Evolutionary conservation across 2,113 vertebrate genomes (phyloP).

Genomic region (Protomyctophum bolini): DNA sequence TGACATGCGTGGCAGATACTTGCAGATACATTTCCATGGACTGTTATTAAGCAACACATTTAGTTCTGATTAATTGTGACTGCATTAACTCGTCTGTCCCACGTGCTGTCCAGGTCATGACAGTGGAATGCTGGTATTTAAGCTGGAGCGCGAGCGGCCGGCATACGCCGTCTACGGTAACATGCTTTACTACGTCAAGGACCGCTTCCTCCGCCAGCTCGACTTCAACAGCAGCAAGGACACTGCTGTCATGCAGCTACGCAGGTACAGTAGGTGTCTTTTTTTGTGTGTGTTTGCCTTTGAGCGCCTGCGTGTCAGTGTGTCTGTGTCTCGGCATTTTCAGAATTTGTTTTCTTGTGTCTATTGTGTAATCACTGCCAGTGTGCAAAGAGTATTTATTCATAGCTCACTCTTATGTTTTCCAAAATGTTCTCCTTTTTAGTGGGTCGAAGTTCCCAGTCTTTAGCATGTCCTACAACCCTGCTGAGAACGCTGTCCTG

Average conservation of each 20-base stretch:
- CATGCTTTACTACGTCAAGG: constrained; percentile 92
- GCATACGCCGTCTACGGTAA: constrained; percentile 94
- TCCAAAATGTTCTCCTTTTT: not conserved
- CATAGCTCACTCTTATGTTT: too few species aligned
- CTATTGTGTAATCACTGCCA: too few species aligned
- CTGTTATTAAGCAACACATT: too few species aligned
- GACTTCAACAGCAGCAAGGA: constrained; percentile 98
- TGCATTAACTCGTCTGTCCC: not conserved
- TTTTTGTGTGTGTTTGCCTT: not conserved
- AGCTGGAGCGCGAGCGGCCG: constrained; percentile 92
- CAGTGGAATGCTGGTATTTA: constrained; percentile 97
- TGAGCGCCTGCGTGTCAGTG: not conserved
- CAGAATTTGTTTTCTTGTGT: not conserved
- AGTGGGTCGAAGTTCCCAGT: constrained; percentile 97
- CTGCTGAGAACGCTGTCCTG: constrained; percentile 93
- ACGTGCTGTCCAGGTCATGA: constrained; percentile 84
- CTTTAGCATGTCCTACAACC: constrained; percentile 98
- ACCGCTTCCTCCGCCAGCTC: constrained; percentile 91
- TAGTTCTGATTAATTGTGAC: too few species aligned
- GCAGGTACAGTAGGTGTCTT: constrained; percentile 77
- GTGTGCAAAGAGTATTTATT: too few species aligned
- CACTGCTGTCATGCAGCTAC: constrained; percentile 94
- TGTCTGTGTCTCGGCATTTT: constrained; percentile 42
- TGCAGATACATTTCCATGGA: too few species aligned
- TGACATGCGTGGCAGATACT: too few species aligned